Percentiles rank a stretch among this genome's conserved stretches.
Conservation (phyloP, 2,113 vertebrate species). For the Paradisaea rubra region DNA sequence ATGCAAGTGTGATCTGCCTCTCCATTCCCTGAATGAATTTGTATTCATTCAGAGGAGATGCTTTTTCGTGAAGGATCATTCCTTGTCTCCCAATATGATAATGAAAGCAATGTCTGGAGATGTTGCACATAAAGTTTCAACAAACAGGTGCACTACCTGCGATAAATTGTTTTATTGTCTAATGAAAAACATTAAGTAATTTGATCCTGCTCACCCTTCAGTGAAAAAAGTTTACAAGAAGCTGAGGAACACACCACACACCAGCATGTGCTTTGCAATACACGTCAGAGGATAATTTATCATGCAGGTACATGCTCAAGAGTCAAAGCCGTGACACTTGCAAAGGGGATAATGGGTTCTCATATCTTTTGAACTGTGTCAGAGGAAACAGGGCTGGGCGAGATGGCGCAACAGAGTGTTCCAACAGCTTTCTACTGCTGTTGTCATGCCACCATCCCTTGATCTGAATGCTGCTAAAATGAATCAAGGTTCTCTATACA, state of each 20-base stretch:
- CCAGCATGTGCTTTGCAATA: neutral
- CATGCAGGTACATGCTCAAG: neutral
- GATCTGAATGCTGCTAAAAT: neutral
- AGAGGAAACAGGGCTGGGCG: neutral
- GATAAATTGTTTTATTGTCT: neutral
- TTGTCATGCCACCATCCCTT: neutral
- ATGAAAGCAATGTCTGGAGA: neutral
- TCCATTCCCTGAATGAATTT: neutral
- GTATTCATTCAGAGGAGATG: neutral
- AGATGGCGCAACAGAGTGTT: neutral
- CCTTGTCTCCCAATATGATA: neutral
- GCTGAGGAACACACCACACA: neutral
- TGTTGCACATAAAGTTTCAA: neutral
- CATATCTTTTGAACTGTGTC: neutral
- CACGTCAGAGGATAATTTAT: neutral
- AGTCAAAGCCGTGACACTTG: neutral
- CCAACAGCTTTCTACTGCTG: neutral
- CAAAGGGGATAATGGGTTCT: neutral
- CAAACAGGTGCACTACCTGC: neutral
- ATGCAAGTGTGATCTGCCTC: neutral
- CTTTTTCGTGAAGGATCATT: neutral
- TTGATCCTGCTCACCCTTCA: neutral
- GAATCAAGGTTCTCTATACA: neutral
- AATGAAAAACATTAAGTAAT: neutral
- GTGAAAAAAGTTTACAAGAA: neutral